Evolutionary conservation across 1,140 invertebrate genomes (phyloP).

Genomic region (Rhynchophorus ferrugineus): DNA sequence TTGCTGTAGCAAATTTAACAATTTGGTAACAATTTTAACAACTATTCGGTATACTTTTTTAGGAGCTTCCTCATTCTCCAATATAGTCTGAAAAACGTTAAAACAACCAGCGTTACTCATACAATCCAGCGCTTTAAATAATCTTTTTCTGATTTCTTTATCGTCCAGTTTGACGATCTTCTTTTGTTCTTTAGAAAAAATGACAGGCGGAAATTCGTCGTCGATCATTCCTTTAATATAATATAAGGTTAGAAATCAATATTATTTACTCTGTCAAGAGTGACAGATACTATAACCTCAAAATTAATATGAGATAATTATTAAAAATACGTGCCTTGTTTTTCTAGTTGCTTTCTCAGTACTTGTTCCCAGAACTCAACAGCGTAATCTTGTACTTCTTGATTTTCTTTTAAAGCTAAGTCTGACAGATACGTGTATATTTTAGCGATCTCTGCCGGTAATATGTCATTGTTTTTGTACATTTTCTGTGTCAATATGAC

Average conservation of each 20-base stretch:
- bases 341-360: slow-evolving; percentile 8
- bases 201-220: slow-evolving; percentile 14
- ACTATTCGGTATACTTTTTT: slow-evolving; percentile 8
- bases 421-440: slow-evolving; percentile 15
- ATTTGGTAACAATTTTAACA: slow-evolving; percentile 9
- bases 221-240: slow-evolving; percentile 17
- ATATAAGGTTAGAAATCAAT: not conserved
- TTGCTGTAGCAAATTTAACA: slow-evolving; percentile 11
- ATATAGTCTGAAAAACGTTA: slow-evolving; percentile 7
- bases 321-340: slow-evolving; percentile 11
- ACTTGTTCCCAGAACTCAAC: slow-evolving; percentile 18
- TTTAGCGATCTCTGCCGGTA: not conserved
- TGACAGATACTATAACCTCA: not conserved
- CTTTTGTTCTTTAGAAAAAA: slow-evolving; percentile 18
- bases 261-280: not conserved
- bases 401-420: slow-evolving; percentile 7
- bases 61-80: slow-evolving; percentile 4
- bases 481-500: slow-evolving; percentile 10
- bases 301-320: not conserved
- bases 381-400: slow-evolving; percentile 9
- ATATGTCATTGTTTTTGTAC: slow-evolving; percentile 4
- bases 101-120: slow-evolving; percentile 18
- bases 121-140: slow-evolving; percentile 9
- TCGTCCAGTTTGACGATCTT: slow-evolving; percentile 16
- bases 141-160: slow-evolving; percentile 15